Conservation (phyloP, 2,113 vertebrate genomes). For the Odocoileus hemionus region DNA sequence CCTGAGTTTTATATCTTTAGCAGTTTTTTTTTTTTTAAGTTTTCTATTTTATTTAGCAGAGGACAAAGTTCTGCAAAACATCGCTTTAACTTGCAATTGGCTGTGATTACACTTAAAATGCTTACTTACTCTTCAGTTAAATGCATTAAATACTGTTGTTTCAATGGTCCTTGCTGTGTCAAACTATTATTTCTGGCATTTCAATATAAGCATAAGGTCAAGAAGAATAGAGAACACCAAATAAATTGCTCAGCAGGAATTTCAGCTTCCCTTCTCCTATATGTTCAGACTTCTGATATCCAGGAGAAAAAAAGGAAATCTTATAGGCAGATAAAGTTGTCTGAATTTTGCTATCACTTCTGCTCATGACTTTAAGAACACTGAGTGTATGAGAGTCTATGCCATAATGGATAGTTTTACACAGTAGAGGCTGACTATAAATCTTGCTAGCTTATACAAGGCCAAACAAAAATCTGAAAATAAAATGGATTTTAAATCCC, state of each 20-base stretch:
- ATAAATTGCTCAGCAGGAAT: slow-evolving; percentile 64
- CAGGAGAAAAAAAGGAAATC: slow-evolving; percentile 14
- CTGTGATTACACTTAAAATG: slow-evolving; percentile 16
- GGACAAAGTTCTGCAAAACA: not conserved
- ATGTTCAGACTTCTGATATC: slow-evolving; percentile 36
- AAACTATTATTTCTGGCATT: slow-evolving; percentile 67
- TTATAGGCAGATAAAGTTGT: not conserved
- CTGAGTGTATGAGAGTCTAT: not conserved
- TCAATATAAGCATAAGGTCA: slow-evolving; percentile 46
- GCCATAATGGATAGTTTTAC: not conserved
- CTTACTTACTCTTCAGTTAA: slow-evolving; percentile 29
- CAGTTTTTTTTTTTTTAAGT: not conserved
- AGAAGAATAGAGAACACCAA: slow-evolving; percentile 60
- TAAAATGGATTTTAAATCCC: slow-evolving; percentile 33
- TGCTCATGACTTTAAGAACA: not conserved
- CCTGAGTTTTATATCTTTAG: not conserved
- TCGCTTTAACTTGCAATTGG: slow-evolving; percentile 18
- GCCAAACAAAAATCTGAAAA: slow-evolving; percentile 31
- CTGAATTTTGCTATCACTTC: not conserved
- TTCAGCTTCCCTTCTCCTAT: slow-evolving; percentile 44
- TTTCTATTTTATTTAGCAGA: slow-evolving; percentile 14
- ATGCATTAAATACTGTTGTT: slow-evolving; percentile 51
- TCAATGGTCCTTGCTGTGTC: slow-evolving; percentile 46
- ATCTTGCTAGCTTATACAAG: slow-evolving; percentile 41
- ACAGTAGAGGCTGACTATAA: not conserved